phyloP scores from a whole-genome alignment of 2,888 invertebrate species.

The Limnephilus marmoratus region DNA sequence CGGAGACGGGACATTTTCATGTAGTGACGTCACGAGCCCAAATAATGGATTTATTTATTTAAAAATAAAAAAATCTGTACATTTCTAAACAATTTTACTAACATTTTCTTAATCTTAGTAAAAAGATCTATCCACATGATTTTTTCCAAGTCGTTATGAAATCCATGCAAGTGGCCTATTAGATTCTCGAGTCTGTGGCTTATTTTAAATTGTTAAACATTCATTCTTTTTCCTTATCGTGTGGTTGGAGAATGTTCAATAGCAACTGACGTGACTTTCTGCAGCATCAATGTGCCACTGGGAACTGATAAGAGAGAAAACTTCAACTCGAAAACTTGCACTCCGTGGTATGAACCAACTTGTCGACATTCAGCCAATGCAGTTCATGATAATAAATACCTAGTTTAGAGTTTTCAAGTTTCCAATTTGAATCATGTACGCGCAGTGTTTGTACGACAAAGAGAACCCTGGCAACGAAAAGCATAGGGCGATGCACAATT shows the following conservation, averaged over 20 bases:
- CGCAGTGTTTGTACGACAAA: background rate
- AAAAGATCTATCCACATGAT: no score
- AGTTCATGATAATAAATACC: no score
- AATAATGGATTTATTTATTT: no score
- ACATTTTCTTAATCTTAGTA: no score
- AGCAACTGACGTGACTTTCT: background rate
- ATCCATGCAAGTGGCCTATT: no score
- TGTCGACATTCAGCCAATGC: background rate
- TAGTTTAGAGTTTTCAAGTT: no score
- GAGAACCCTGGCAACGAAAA: background rate
- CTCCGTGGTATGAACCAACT: background rate
- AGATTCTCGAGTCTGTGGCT: background rate
- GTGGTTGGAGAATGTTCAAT: background rate
- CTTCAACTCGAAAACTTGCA: background rate
- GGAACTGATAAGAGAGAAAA: background rate
- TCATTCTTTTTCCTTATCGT: background rate
- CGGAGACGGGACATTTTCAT: no score
- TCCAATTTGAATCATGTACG: no score
- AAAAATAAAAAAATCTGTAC: no score
- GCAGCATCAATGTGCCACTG: background rate
- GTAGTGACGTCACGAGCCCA: no score
- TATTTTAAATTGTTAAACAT: background rate
- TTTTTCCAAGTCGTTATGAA: no score
- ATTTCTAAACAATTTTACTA: no score
- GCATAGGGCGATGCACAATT: background rate